Percentiles rank a stretch among this genome's conserved stretches.
Conservation (phyloP, 1,140 invertebrate species). For the Drosophila tristis region DNA sequence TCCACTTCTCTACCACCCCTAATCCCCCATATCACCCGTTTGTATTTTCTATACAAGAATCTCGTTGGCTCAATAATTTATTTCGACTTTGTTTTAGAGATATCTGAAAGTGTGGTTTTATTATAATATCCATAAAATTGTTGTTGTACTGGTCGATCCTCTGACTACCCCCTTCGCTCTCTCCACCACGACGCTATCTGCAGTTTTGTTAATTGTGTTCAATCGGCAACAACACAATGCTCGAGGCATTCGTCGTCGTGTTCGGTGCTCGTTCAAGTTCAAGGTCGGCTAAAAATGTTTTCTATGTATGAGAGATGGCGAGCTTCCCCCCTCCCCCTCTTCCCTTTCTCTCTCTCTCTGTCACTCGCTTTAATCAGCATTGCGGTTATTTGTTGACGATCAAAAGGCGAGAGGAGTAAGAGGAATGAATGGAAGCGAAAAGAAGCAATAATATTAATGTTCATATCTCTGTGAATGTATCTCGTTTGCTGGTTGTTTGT, state of each 20-base stretch:
- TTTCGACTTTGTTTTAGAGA: constrained; percentile 14
- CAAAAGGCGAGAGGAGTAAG: constrained; percentile 7
- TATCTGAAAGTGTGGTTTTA: constrained; percentile 11
- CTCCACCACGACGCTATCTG: constrained; percentile 18
- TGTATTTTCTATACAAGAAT: background rate
- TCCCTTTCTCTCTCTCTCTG: constrained; percentile 8
- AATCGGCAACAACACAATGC: constrained; percentile 33
- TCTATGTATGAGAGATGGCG: constrained; percentile 46
- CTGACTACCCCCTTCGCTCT: background rate
- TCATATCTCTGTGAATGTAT: constrained; percentile 46
- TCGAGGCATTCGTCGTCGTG: constrained; percentile 34
- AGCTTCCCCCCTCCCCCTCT: constrained; percentile 14
- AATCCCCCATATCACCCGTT: no score
- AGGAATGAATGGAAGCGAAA: constrained; percentile 10
- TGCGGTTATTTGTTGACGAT: constrained; percentile 4
- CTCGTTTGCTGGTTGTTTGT: constrained; percentile 2
- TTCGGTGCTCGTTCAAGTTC: constrained; percentile 63
- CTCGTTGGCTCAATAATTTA: constrained; percentile 28
- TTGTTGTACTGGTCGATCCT: constrained; percentile 3
- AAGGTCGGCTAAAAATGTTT: constrained; percentile 68
- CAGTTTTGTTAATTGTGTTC: constrained; percentile 44
- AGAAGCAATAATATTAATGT: constrained; percentile 53
- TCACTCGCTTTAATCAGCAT: constrained; percentile 45
- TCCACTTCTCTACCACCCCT: background rate
- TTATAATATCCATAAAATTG: constrained; percentile 24